A percentile compares a stretch with the other conserved stretches of the same genome.
These are phyloP conservation scores for Cecropterus lyciades DNA, from an alignment of 1,140 invertebrate genomes.

Conservation along the genomic window DNA sequence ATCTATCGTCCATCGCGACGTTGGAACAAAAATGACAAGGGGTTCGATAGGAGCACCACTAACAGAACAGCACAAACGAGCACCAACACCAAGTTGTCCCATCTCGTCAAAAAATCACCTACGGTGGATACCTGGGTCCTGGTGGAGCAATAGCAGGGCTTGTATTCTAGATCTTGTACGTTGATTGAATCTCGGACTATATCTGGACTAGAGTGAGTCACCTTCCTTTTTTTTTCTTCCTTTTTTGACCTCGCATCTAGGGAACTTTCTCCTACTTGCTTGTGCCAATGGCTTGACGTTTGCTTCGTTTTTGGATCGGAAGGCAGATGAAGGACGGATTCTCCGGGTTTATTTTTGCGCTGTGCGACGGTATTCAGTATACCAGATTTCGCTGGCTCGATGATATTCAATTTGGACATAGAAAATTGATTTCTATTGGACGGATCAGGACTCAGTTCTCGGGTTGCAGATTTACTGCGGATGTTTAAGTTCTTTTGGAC, in stretches of 20 bases:
- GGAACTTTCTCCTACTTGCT: neutral
- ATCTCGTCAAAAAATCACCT: conserved; percentile 24
- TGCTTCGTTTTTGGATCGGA: neutral
- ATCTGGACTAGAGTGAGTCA: conserved; percentile 31
- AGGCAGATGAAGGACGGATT: neutral
- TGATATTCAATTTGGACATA: conserved; percentile 13
- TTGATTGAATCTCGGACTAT: conserved; percentile 7
- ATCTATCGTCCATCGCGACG: conserved; percentile 10
- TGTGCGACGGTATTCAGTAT: neutral
- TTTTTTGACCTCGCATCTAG: conserved; percentile 9
- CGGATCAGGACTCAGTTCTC: conserved; percentile 14
- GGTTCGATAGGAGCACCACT: conserved; percentile 35
- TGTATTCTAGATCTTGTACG: neutral
- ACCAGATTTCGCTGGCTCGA: conserved; percentile 2
- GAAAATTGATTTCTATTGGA: conserved; percentile 10
- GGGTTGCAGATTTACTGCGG: conserved; percentile 45
- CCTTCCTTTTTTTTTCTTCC: conserved; percentile 35
- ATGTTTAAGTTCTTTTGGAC: conserved; percentile 35
- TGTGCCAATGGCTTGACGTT: conserved; percentile 8
- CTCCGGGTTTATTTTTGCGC: conserved; percentile 1
- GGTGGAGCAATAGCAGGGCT: conserved; percentile 34
- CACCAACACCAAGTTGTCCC: conserved; percentile 43
- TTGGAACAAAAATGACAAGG: conserved; percentile 36
- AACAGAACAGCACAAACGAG: conserved; percentile 41
- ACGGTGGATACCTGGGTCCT: conserved; percentile 31